Base-by-base conservation (phyloP, 2,797 vertebrate genomes). In the Catamblyrhynchus diadema region DNA sequence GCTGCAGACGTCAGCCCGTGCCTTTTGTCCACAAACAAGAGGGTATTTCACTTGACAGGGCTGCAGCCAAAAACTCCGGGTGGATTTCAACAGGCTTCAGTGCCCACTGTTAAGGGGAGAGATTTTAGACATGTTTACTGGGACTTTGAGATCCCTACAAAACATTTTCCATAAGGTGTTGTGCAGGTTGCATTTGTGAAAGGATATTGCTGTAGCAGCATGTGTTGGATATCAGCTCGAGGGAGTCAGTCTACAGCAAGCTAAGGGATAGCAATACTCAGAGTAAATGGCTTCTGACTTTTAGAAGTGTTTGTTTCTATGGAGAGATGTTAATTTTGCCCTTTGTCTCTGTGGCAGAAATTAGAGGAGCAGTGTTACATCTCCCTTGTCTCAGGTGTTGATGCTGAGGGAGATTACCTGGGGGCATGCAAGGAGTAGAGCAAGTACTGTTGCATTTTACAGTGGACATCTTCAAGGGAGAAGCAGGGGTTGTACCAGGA, bases 111-210 rank as follows among this genome's bases (percentile, higher is more conserved):
- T 65, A 59, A 57, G 39, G 54, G 33, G 42, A 74, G 51, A 54
- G 24, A 30, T 82, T 92, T 87, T 30, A 79, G 32, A 45, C 14
- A 2, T 48, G 67, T 64, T 89, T 92, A 47, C 65, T n/a, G 78
- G 62, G 50, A 23, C 32, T 93, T 81, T 86, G 0, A 62, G 62
- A 35, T 77, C 64, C 8, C 3, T 19, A 23, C 39, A 73, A 74
- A 51, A 23, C 4, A 16, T 54, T 84, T 95, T 81, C 35, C 0
- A 0, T 72, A 22, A 33, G 60, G 50, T 0, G 0, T 13, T n/a
- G 47, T 32, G 6, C 44, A 33, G 51, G 37, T 54, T 92, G 86
- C 42, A 8, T 85, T 83, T 90, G 35, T 78, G 47, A 60, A 90
- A 72, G 53, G 57, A 15, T 35, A 32, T 78, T 69, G n/a, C 50